Evolutionary conservation across 2,888 invertebrate species (phyloP).

Genomic region (Acanthosepion lycidas): DNA sequence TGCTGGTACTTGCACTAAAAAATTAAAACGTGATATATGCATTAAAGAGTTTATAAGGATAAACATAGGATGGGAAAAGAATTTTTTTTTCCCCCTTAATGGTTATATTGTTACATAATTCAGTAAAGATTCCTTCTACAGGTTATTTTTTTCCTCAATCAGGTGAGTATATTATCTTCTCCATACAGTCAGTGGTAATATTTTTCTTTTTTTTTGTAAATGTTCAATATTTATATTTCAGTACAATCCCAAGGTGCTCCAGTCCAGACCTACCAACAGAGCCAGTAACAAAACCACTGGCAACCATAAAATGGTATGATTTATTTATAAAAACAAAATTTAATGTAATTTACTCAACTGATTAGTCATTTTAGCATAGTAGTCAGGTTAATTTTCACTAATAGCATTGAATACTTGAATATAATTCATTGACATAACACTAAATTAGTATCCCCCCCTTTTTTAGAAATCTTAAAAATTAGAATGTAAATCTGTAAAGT

Average conservation of each 20-base stretch:
- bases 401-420: too few relatives aligned
- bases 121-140: background rate
- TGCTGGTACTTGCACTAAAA: background rate
- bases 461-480: too few relatives aligned
- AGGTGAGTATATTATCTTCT: background rate
- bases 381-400: too few relatives aligned
- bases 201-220: background rate
- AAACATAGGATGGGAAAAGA: background rate
- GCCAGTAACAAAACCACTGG: constrained; percentile 43
- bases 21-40: background rate
- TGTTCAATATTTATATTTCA: background rate
- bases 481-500: background rate
- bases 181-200: background rate
- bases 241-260: constrained; percentile 47
- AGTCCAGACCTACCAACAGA: constrained; percentile 47
- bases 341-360: too few relatives aligned
- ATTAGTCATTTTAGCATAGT: too few relatives aligned
- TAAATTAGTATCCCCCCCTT: too few relatives aligned
- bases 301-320: constrained; percentile 23
- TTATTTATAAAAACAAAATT: background rate
- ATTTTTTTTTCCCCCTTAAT: too few relatives aligned
- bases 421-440: too few relatives aligned
- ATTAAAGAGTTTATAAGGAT: background rate
- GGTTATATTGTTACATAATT: background rate
- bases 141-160: background rate